Base-by-base conservation (phyloP, 2,888 invertebrate genomes). In the Gymnocheta viridis region DNA sequence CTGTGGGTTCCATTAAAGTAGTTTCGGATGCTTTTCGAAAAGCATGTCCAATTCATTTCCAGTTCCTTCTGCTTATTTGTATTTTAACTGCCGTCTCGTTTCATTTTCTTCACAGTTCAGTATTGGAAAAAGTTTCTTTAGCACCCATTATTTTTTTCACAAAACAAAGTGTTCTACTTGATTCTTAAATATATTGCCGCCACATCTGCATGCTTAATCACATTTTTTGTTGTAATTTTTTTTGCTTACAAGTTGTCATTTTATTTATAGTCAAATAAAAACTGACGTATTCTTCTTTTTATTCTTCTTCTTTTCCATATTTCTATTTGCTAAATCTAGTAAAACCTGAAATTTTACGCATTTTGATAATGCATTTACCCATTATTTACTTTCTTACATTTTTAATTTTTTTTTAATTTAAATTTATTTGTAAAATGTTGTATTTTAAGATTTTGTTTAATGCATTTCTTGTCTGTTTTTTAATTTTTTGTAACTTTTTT, bases 251-350 rank as follows among this genome's bases (percentile, higher is more conserved):
- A 44, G 56, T 38, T 78, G 80, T 83, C 80, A 80, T 84, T 77
- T 84, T 56, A 29, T 64, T 76, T 58, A 44, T 58, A 41, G 6
- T 67, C n/a, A 70, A 64, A 58, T 44, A 41, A 51, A 58, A 35
- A 49, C 44, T 62, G 19, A 73, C 72, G 76, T 54, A 74, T 22
- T 56, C 29, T 58, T 38, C 60, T 19, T 32, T 14, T 77, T n/a
- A n/a, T 80, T 54, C 79, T 22, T 56, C 29, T 58, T 38, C 60
- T 19, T 32, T 14, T 77, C 77, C 73, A 77, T 81, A 77, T 73
- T 84, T 84, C 83, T 81, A 84, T 84, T 84, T 77, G 77, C 74
- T 69, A 73, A 84, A 81, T 84, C 85, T 79, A 76, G 85, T 79
- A 79, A 82, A 85, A 85, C 82, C 80, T 73, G 82, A 82, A 82